Evolutionary conservation across 2,888 invertebrate species (phyloP).

Genomic region (Heliconius charithonia): DNA sequence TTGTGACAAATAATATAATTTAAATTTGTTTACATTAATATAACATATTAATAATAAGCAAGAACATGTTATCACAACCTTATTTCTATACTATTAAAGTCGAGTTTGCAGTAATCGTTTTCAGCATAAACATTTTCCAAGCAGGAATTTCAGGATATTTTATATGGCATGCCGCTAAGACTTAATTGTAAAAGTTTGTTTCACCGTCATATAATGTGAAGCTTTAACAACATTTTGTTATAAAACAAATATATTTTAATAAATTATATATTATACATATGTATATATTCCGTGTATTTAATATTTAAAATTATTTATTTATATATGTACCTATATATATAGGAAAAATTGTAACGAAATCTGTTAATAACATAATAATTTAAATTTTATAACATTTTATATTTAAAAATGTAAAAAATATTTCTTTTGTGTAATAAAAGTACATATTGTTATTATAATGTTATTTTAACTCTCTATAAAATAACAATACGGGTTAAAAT

Average conservation of each 20-base stretch:
- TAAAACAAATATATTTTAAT: conserved; percentile 7
- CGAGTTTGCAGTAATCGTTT: conserved; percentile 19
- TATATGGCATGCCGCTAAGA: conserved; percentile 50
- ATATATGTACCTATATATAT: too few species aligned
- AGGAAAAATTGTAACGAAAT: too few species aligned
- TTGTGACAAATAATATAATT: conserved; percentile 19
- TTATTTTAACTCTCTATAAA: background rate
- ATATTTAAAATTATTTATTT: background rate
- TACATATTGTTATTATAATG: background rate
- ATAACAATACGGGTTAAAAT: background rate
- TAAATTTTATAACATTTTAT: too few species aligned
- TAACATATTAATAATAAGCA: background rate
- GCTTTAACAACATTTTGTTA: conserved; percentile 15
- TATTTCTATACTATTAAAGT: background rate
- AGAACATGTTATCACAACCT: background rate
- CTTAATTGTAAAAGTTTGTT: conserved; percentile 65
- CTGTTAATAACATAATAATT: background rate
- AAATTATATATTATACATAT: background rate
- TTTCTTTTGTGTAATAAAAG: too few species aligned
- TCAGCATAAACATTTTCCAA: conserved; percentile 13
- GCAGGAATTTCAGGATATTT: conserved; percentile 47
- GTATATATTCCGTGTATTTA: background rate
- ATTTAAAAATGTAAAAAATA: too few species aligned
- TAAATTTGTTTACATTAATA: conserved; percentile 9
- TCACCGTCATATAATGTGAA: conserved; percentile 50